These are phyloP conservation scores for Lasiommata megera DNA, from an alignment of 2,888 invertebrate genomes.

Conservation along the genomic window DNA sequence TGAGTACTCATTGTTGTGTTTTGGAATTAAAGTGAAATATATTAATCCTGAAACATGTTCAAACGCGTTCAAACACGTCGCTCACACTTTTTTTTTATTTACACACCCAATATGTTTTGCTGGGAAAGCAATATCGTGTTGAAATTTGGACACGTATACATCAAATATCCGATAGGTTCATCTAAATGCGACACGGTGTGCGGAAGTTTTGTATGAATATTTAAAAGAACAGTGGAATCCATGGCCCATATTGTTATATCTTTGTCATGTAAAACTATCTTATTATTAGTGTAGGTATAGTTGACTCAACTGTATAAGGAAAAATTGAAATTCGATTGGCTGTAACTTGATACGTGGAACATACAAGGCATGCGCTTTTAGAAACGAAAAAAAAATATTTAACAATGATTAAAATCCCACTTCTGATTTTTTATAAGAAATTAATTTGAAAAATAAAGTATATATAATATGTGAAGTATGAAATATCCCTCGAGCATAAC, in stretches of 20 bases:
- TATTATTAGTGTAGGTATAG: no score
- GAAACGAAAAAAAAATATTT: no score
- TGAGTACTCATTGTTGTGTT: no score
- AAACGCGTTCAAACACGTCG: background rate
- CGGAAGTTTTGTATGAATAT: constrained; percentile 13
- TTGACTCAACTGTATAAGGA: no score
- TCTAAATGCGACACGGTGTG: constrained; percentile 23
- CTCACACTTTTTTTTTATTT: constrained; percentile 35
- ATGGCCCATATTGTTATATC: background rate
- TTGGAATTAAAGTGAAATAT: background rate
- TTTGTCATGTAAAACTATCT: background rate
- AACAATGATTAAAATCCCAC: no score
- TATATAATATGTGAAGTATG: no score
- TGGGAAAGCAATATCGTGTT: constrained; percentile 43
- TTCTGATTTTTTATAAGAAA: no score
- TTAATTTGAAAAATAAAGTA: no score
- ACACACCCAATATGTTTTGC: constrained; percentile 32
- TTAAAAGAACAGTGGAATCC: constrained; percentile 20
- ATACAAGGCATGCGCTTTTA: no score
- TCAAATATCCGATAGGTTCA: constrained; percentile 27
- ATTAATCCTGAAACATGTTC: background rate
- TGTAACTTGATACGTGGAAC: no score
- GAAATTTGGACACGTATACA: constrained; percentile 36
- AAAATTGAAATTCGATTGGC: no score
- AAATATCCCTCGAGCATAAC: no score